Percentiles rank a stretch among this genome's conserved stretches.
Evolutionary conservation across 2,888 invertebrate genomes (phyloP).

Genomic region (Drosophila subsilvestris): DNA sequence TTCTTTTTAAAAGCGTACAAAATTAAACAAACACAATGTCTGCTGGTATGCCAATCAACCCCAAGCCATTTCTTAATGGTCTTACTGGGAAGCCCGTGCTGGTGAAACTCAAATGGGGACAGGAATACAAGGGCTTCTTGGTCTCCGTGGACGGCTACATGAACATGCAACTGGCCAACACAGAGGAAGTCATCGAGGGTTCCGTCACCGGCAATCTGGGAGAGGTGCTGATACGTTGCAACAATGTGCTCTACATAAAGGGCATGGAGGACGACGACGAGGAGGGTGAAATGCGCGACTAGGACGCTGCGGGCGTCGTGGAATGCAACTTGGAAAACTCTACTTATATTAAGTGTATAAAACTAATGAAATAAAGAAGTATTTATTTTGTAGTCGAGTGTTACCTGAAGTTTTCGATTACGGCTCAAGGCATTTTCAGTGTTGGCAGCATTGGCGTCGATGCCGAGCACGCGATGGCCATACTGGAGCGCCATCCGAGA

Average conservation of each 20-base stretch:
- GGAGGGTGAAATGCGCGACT: conserved; percentile 94
- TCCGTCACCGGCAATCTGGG: conserved; percentile 94
- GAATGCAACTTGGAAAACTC: conserved; percentile 1
- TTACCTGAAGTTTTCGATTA: conserved; percentile 81
- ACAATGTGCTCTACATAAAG: conserved; percentile 97
- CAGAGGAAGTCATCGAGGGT: conserved; percentile 98
- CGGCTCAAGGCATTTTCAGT: conserved; percentile 87
- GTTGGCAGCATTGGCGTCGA: conserved; percentile 90
- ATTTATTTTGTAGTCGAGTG: conserved; percentile 53
- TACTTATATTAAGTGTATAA: conserved; percentile 32
- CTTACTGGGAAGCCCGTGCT: conserved; percentile 98
- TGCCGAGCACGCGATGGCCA: conserved; percentile 89
- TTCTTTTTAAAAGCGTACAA: conserved; percentile 22
- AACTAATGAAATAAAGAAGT: conserved; percentile 53
- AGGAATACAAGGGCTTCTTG: conserved; percentile 99
- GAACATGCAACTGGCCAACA: conserved; percentile 99
- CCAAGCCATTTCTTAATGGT: conserved; percentile 99
- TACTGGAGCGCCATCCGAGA: conserved; percentile 90
- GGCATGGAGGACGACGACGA: conserved; percentile 98
- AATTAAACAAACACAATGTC: conserved; percentile 82
- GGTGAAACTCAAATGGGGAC: conserved; percentile 99
- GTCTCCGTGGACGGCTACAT: conserved; percentile 99
- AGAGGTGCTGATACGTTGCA: conserved; percentile 98
- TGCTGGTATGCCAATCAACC: conserved; percentile 97
- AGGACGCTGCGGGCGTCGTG: conserved; percentile 15